Evolutionary conservation across 2,113 vertebrate genomes (phyloP).

Genomic region (Gnathonemus echidnorhynchus): DNA sequence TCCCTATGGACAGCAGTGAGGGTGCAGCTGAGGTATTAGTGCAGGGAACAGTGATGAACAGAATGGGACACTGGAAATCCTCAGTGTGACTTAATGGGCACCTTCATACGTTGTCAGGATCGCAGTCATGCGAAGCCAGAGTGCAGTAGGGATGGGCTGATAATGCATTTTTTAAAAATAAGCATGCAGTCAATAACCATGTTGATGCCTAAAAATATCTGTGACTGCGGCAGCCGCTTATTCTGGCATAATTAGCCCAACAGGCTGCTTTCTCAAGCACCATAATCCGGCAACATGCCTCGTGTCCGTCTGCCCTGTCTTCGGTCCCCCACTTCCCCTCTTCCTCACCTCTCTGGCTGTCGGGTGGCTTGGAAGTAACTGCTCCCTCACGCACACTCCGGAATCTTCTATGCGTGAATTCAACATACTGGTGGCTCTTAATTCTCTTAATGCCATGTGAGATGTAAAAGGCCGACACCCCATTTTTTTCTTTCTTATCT

Average conservation of each 20-base stretch:
- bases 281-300: not conserved
- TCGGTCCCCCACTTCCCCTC: not conserved
- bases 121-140: not conserved
- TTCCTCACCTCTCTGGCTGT: slow-evolving; percentile 18
- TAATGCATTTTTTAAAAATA: not conserved
- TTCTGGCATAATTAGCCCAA: slow-evolving; percentile 20
- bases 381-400: not conserved
- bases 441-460: not conserved
- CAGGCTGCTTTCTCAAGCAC: slow-evolving; percentile 11
- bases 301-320: not conserved
- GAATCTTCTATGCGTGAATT: not conserved
- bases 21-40: not conserved
- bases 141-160: not conserved
- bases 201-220: not conserved
- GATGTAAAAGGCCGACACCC: not conserved
- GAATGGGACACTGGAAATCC: not conserved
- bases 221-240: not conserved
- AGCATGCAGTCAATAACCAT: not conserved
- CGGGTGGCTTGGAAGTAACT: not conserved
- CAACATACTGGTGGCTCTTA: not conserved
- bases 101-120: not conserved
- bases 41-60: not conserved
- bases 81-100: not conserved
- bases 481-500: not conserved
- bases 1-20: not conserved